Conservation (phyloP, 2,888 invertebrate species). For the Xestia rhomboidea region DNA sequence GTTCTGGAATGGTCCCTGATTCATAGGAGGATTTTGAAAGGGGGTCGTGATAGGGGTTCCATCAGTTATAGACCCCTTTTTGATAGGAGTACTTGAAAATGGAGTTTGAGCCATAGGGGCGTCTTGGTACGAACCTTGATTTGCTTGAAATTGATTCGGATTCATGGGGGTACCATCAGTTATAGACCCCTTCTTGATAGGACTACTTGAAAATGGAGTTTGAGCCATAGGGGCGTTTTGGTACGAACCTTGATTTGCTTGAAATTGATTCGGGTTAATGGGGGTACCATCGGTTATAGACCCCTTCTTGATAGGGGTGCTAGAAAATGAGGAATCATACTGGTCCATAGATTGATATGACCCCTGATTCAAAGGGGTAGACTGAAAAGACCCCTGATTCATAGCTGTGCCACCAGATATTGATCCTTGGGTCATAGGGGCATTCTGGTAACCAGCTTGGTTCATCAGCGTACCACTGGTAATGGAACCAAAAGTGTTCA, state of each 20-base stretch:
- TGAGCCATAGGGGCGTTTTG: conserved; percentile 38
- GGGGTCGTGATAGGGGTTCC: conserved; percentile 44
- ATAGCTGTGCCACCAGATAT: conserved; percentile 33
- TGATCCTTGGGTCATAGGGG: conserved; percentile 33
- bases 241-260: conserved; percentile 28
- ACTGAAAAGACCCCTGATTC: conserved; percentile 35
- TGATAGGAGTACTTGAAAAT: conserved; percentile 31
- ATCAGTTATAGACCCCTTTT: conserved; percentile 48
- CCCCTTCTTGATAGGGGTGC: conserved; percentile 34
- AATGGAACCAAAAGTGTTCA: conserved; percentile 64
- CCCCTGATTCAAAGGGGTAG: conserved; percentile 27
- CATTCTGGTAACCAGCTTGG: conserved; percentile 43
- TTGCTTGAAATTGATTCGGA: conserved; percentile 18
- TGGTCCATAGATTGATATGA: conserved; percentile 39
- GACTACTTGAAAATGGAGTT: conserved; percentile 23
- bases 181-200: conserved; percentile 46
- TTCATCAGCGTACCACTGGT: conserved; percentile 63
- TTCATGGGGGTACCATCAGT: conserved; percentile 48
- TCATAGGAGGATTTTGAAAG: conserved; percentile 26
- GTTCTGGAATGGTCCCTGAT: conserved; percentile 41
- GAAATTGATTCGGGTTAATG: conserved; percentile 24
- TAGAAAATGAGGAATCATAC: conserved; percentile 23
- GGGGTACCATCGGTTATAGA: conserved; percentile 52
- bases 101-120: conserved; percentile 29
- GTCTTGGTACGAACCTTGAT: conserved; percentile 35